These are phyloP conservation scores for Bombus sibiricus DNA, from an alignment of 1,140 invertebrate genomes.

Conservation along the genomic window DNA sequence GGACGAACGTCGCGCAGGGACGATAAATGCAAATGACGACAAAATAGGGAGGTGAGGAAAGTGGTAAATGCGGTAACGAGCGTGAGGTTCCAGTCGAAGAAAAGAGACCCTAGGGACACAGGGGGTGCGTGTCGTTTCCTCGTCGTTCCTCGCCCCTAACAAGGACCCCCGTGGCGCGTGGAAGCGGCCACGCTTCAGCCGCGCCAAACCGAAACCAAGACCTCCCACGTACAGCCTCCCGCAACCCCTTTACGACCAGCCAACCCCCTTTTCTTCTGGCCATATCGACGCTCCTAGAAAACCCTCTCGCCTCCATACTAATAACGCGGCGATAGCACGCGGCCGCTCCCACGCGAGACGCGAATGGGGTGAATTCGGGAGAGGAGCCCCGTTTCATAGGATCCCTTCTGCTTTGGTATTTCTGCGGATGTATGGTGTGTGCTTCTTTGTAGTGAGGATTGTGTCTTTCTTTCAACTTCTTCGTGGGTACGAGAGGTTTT, in stretches of 20 bases:
- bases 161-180: constrained; percentile 63
- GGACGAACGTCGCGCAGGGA: constrained; percentile 3
- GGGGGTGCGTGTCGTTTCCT: constrained; percentile 58
- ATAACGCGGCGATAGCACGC: constrained; percentile 76
- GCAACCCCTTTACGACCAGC: constrained; percentile 54
- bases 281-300: constrained; percentile 73
- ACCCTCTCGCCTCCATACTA: constrained; percentile 72
- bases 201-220: constrained; percentile 63
- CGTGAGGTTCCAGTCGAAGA: constrained; percentile 59
- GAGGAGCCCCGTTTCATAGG: background rate
- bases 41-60: constrained; percentile 46
- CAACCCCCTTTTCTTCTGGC: constrained; percentile 45
- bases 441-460: background rate
- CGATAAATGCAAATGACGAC: constrained; percentile 66
- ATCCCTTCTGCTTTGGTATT: background rate
- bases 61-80: constrained; percentile 65
- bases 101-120: constrained; percentile 57
- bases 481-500: background rate
- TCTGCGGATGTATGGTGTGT: background rate
- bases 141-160: constrained; percentile 62
- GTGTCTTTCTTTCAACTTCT: background rate
- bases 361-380: constrained; percentile 27
- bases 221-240: constrained; percentile 41
- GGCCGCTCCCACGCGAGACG: constrained; percentile 70
- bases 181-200: constrained; percentile 65